Percentiles rank a stretch among this genome's conserved stretches.
phyloP scores from a whole-genome alignment of 1,140 invertebrate species.

The Drosophila kanapiae region DNA sequence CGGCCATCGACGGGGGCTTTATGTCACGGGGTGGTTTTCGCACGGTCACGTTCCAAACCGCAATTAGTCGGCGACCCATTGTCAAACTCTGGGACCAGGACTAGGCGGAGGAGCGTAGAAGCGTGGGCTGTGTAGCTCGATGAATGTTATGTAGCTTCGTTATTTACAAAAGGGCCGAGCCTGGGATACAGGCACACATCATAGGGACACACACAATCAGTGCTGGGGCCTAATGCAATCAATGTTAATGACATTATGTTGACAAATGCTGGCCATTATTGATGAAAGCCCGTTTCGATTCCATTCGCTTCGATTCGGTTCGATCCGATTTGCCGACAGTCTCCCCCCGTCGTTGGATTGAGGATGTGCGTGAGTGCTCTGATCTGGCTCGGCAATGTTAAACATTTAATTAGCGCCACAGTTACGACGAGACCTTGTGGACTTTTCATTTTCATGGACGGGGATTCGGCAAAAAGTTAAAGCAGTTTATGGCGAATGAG shows the following conservation, averaged over 20 bases:
- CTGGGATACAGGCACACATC: slow-evolving; percentile 20
- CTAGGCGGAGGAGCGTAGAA: background rate
- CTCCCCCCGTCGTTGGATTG: background rate
- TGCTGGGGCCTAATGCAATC: slow-evolving; percentile 74
- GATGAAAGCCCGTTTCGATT: slow-evolving; percentile 65
- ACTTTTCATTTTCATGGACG: background rate
- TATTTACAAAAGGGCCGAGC: slow-evolving; percentile 74
- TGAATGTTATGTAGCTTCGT: slow-evolving; percentile 42
- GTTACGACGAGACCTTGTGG: slow-evolving; percentile 1
- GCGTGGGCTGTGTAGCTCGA: background rate
- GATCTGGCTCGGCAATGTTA: slow-evolving; percentile 39
- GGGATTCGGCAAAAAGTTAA: background rate
- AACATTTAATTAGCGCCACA: slow-evolving; percentile 54
- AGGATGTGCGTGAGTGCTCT: slow-evolving; percentile 18
- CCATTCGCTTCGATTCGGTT: slow-evolving; percentile 32
- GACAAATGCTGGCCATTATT: slow-evolving; percentile 83
- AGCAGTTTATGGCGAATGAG: background rate
- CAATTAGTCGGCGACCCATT: slow-evolving; percentile 73
- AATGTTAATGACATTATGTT: slow-evolving; percentile 84
- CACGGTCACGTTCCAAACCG: slow-evolving; percentile 72
- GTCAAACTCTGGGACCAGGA: slow-evolving; percentile 43
- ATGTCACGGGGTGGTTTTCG: slow-evolving; percentile 2
- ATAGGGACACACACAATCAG: slow-evolving; percentile 62
- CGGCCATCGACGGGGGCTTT: slow-evolving; percentile 3
- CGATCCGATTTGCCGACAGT: background rate